Conservation (phyloP, 2,113 vertebrate genomes). For the Mus spicilegus region DNA sequence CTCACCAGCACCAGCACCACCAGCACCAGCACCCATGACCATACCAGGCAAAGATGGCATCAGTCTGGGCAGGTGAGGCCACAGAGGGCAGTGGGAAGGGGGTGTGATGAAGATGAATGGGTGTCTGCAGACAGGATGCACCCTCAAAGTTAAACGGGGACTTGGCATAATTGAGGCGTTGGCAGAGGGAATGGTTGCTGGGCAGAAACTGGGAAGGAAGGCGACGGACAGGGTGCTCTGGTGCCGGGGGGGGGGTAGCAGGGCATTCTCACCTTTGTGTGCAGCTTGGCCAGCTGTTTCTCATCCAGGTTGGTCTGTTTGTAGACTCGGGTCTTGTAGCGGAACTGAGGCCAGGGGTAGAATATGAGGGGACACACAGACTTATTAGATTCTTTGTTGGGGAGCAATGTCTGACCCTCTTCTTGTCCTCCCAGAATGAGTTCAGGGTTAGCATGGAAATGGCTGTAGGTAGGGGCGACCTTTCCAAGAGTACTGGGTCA, state of each 20-base stretch:
- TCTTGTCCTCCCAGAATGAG: background rate
- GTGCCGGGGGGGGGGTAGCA: background rate
- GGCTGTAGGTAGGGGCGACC: background rate
- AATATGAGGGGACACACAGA: background rate
- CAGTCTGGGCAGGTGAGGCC: background rate
- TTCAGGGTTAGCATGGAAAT: background rate
- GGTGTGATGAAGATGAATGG: background rate
- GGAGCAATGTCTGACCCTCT: background rate
- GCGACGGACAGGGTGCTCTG: fast-evolving
- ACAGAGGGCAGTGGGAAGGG: background rate
- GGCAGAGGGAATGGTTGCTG: background rate
- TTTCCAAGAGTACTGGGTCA: background rate
- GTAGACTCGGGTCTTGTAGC: constrained; percentile 98
- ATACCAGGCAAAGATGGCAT: background rate
- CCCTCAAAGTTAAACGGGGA: background rate
- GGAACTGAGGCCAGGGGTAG: constrained; percentile 88
- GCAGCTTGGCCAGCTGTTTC: constrained; percentile 98
- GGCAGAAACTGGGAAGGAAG: background rate
- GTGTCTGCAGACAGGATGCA: background rate
- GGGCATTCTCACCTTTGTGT: constrained; percentile 92
- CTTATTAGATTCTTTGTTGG: background rate
- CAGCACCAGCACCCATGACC: background rate
- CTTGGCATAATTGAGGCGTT: background rate
- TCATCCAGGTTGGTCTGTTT: constrained; percentile 97
- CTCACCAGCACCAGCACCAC: background rate